These are phyloP conservation scores for Cotesia chilonis DNA, from an alignment of 1,140 invertebrate species.

Conservation along the genomic window DNA sequence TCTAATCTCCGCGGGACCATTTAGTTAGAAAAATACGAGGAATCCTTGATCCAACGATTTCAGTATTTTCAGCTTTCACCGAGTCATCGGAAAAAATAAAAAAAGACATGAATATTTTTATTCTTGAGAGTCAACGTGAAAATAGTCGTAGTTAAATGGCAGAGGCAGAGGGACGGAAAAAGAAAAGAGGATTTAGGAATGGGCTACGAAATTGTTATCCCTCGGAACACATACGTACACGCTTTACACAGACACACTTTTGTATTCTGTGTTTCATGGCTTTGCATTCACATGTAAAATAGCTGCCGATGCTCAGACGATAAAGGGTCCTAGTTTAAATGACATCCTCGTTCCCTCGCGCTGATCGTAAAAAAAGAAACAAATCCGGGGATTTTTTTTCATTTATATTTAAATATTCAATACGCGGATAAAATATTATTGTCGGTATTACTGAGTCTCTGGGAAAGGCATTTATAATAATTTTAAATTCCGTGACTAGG, in stretches of 20 bases:
- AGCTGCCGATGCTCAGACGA: constrained; percentile 2
- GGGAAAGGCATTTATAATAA: no score
- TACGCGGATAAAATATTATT: no score
- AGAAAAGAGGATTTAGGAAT: neutral
- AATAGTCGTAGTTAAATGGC: neutral
- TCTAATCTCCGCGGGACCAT: constrained; percentile 6
- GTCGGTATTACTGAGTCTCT: no score
- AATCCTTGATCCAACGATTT: neutral
- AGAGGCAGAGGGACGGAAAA: neutral
- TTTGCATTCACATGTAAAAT: constrained; percentile 10
- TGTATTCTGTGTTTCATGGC: no score
- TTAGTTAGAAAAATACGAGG: constrained; percentile 12
- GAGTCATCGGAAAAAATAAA: constrained; percentile 14
- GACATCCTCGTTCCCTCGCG: neutral
- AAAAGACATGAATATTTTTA: constrained; percentile 13
- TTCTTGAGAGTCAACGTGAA: constrained; percentile 6
- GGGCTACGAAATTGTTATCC: constrained; percentile 2
- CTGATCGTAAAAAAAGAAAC: constrained; percentile 8
- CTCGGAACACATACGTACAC: neutral
- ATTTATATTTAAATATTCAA: constrained; percentile 9
- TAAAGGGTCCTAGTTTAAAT: constrained; percentile 8
- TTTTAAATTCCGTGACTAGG: no score
- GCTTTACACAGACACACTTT: no score
- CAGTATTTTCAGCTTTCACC: constrained; percentile 10
- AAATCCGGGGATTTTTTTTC: neutral